phyloP scores from a whole-genome alignment of 2,797 vertebrate genomes.

The Sebastiscus albofasciatus region DNA sequence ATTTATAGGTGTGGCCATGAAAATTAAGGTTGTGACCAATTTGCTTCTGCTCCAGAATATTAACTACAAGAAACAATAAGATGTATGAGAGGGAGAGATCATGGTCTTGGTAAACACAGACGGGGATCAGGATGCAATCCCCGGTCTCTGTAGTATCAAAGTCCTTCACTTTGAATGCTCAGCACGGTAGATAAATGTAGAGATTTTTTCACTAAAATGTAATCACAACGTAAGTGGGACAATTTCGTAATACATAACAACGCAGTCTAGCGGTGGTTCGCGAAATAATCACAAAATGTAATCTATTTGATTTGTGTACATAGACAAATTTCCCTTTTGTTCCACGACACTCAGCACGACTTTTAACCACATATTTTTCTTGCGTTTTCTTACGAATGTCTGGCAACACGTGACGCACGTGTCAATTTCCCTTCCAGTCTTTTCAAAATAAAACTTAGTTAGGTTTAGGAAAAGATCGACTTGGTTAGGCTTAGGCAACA shows the following conservation, averaged over 20 bases:
- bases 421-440: too few relatives aligned
- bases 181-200: neutral
- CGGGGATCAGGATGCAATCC: neutral
- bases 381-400: too few relatives aligned
- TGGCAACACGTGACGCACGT: too few relatives aligned
- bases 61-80: constrained; percentile 8
- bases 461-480: too few relatives aligned
- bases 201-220: neutral
- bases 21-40: constrained; percentile 12
- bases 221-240: neutral
- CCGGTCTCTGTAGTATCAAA: neutral
- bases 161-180: neutral
- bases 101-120: neutral
- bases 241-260: neutral
- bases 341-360: too few relatives aligned
- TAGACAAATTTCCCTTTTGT: too few relatives aligned
- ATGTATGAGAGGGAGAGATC: neutral
- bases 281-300: too few relatives aligned
- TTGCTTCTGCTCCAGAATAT: constrained; percentile 7
- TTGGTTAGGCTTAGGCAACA: too few relatives aligned
- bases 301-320: too few relatives aligned
- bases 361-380: too few relatives aligned
- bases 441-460: too few relatives aligned
- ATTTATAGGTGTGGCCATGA: constrained; percentile 10
- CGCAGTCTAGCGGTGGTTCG: too few relatives aligned